Conservation (phyloP, 1,140 invertebrate species). For the Zaprionus africanus region DNA sequence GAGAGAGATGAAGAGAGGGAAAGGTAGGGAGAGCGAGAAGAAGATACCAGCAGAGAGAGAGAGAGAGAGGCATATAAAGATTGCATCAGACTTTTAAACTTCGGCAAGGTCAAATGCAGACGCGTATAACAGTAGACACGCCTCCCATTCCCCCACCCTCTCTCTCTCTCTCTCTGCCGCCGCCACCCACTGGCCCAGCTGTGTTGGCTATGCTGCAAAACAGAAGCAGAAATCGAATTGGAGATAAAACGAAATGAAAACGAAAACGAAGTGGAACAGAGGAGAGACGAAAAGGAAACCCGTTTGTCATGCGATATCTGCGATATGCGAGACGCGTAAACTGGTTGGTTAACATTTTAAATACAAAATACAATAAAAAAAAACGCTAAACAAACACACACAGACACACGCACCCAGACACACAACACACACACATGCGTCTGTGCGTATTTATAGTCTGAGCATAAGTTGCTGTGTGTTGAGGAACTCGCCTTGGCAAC, state of each 20-base stretch:
- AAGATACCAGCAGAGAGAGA: background rate
- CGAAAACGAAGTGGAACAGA: background rate
- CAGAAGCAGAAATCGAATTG: background rate
- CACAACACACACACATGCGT: background rate
- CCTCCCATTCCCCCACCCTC: too few relatives aligned
- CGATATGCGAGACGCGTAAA: constrained; percentile 16
- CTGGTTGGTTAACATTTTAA: constrained; percentile 40
- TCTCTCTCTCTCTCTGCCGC: background rate
- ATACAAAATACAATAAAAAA: background rate
- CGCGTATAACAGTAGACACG: constrained; percentile 42
- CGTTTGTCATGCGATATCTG: constrained; percentile 31
- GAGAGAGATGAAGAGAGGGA: background rate
- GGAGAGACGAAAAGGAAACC: constrained; percentile 11
- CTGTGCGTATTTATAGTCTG: constrained; percentile 6
- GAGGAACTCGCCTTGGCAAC: background rate
- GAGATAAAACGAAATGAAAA: constrained; percentile 11
- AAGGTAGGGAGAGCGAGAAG: background rate
- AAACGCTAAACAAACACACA: background rate
- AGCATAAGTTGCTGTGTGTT: background rate
- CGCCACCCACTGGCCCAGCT: background rate
- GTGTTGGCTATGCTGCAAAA: background rate
- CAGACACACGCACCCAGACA: background rate
- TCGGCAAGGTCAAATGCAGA: constrained; percentile 49
- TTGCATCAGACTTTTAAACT: constrained; percentile 56
- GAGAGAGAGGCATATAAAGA: background rate